Conservation (phyloP, 2,797 vertebrate genomes). For the Hydrolagus colliei region DNA sequence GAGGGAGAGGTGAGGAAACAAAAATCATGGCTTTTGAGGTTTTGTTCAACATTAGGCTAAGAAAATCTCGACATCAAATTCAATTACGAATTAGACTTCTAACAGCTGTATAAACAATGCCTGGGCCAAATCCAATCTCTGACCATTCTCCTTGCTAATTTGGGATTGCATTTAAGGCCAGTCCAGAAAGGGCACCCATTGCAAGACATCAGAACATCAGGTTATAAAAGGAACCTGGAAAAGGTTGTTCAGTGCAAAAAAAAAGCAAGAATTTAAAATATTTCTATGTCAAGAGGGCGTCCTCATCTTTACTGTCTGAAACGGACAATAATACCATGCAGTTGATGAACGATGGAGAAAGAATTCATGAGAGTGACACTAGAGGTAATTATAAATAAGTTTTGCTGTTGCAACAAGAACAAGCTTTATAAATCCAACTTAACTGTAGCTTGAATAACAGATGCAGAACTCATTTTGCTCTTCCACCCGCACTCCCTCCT, state of each 20-base stretch:
- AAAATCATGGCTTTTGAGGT: neutral
- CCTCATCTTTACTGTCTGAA: too few relatives aligned
- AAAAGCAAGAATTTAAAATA: neutral
- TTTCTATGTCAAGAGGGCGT: neutral
- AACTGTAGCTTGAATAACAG: too few relatives aligned
- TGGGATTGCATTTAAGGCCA: conserved; percentile 28
- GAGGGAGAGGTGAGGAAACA: neutral
- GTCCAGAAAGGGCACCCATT: conserved; percentile 18
- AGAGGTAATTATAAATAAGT: too few relatives aligned
- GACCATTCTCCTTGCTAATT: conserved; percentile 36
- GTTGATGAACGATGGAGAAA: too few relatives aligned
- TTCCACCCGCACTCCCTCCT: too few relatives aligned
- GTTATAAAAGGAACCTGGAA: neutral
- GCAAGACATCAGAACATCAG: too few relatives aligned
- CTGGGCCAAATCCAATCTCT: conserved; percentile 42
- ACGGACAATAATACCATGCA: too few relatives aligned
- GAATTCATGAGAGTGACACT: too few relatives aligned
- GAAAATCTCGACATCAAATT: conserved; percentile 35
- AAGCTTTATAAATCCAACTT: too few relatives aligned
- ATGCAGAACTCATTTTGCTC: too few relatives aligned
- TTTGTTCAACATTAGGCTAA: neutral
- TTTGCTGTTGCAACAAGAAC: too few relatives aligned
- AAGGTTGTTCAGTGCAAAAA: neutral
- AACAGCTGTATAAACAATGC: conserved; percentile 55
- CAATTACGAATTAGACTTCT: conserved; percentile 39